Evolutionary conservation across 2,888 invertebrate genomes (phyloP), one percentile per base, ranked within the genome.

Genomic region (Philopedon plagiatum): DNA sequence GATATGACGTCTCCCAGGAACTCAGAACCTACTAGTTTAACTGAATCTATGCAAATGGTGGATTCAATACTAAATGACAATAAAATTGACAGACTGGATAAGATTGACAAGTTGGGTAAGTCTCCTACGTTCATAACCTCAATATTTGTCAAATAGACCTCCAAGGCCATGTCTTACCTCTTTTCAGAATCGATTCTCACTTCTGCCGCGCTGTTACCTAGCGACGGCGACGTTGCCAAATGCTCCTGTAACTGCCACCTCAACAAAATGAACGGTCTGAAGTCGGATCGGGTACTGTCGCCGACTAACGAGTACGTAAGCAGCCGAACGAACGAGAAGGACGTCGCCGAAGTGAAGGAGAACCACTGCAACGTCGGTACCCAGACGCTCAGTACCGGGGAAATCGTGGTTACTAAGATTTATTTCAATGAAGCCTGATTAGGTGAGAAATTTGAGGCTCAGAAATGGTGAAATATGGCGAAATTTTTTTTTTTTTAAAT

Each of bases 361-460:
- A 86, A 83, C 86, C 87, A 84, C 84, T 82, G 75, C 11, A 90
- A 90, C 78, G 89, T 91, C 71, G 91, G 91, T 32, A 92, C 93
- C 70, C 96, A 97, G 86, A 96, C 96, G 1, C 87, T 95, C 54
- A 95, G 95, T 83, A 96, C 96, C 15, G 96, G 96, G 58, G 96
- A 96, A 84, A 94, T 97, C 81, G 96, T 96, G 64, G 95, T 96
- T 80, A 96, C 95, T 49, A 93, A 94, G 86, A 94, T 96, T 81
- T 91, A 80, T 79, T 86, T 86, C 78, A 83, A 83, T 74, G 85
- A 85, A 75, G 41, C 77, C 78, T 13, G 82, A 83, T 57, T 82
- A 26, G 37, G 23, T 58, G 19, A 18, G 21, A 39, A 58, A 34
- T 5, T 13, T 54, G 29, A 15, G 29, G 61, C 34, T 46, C 19